Evolutionary conservation across 30 jellyfish, hydroid and myxozoan genomes (phyloP).

Genomic region (Morbakka virulenta): DNA sequence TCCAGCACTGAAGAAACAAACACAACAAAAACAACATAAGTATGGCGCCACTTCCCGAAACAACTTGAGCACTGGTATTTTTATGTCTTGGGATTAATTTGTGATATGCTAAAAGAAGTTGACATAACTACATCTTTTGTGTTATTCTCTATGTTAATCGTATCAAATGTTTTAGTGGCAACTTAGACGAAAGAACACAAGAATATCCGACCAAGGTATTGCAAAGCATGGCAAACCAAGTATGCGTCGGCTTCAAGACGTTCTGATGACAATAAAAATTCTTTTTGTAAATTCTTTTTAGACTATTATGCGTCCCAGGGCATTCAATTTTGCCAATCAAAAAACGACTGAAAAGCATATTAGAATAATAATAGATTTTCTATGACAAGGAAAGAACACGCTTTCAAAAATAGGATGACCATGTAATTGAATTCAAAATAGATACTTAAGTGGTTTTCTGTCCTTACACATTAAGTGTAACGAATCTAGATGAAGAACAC

Average conservation of each 20-base stretch:
- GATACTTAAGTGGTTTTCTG: slow-evolving; percentile 71
- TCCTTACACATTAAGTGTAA: slow-evolving; percentile 23
- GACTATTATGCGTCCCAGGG: slow-evolving; percentile 54
- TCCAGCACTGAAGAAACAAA: too few relatives aligned
- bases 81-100: too few relatives aligned
- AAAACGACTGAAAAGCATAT: slow-evolving; percentile 49
- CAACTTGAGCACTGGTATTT: too few relatives aligned
- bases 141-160: too few relatives aligned
- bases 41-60: too few relatives aligned
- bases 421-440: slow-evolving; percentile 35
- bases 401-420: slow-evolving; percentile 24
- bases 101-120: too few relatives aligned
- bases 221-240: slow-evolving; percentile 48
- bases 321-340: slow-evolving; percentile 57
- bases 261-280: slow-evolving; percentile 56
- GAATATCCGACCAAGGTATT: slow-evolving; percentile 37
- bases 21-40: too few relatives aligned
- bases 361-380: slow-evolving; percentile 25
- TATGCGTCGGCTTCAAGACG: slow-evolving; percentile 43
- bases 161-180: too few relatives aligned
- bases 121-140: too few relatives aligned
- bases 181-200: slow-evolving; percentile 51
- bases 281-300: slow-evolving; percentile 60
- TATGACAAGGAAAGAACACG: slow-evolving; percentile 35
- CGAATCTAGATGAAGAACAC: slow-evolving; percentile 50